Evolutionary conservation across 2,888 invertebrate genomes (phyloP).

Genomic region (Leptopilina syphax): DNA sequence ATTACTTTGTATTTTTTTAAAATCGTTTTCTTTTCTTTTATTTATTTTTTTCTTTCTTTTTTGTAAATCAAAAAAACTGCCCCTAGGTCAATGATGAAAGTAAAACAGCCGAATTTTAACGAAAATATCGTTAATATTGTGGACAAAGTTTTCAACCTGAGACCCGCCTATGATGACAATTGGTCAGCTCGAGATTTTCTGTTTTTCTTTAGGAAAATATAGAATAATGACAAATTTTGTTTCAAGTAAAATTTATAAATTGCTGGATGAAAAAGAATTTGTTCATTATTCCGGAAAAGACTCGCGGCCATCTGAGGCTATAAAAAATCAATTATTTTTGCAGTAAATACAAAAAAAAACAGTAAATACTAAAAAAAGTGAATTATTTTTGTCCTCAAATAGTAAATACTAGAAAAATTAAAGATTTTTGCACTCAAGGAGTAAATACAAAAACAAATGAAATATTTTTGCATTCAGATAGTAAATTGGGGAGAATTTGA

Average conservation of each 20-base stretch:
- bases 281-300: slow-evolving; percentile 42
- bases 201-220: background rate
- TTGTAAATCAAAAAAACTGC: no score
- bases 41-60: slow-evolving; percentile 9
- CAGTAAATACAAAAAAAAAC: background rate
- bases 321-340: slow-evolving; percentile 19
- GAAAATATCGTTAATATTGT: slow-evolving; percentile 57
- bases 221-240: no score
- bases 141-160: slow-evolving; percentile 76
- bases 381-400: no score
- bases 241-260: background rate
- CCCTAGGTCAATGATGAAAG: slow-evolving; percentile 70
- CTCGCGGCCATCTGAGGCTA: slow-evolving; percentile 74
- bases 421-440: no score
- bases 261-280: background rate
- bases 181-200: slow-evolving; percentile 70
- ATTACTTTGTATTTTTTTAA: no score
- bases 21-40: background rate
- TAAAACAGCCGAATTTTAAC: slow-evolving; percentile 58
- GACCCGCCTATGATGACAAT: slow-evolving; percentile 73
- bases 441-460: no score
- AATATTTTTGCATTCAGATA: no score
- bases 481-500: background rate
- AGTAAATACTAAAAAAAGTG: background rate
- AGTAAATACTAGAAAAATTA: no score